These are phyloP conservation scores for Siderastrea siderea DNA, from an alignment of 92 coral and sea anemone species.

Conservation along the genomic window DNA sequence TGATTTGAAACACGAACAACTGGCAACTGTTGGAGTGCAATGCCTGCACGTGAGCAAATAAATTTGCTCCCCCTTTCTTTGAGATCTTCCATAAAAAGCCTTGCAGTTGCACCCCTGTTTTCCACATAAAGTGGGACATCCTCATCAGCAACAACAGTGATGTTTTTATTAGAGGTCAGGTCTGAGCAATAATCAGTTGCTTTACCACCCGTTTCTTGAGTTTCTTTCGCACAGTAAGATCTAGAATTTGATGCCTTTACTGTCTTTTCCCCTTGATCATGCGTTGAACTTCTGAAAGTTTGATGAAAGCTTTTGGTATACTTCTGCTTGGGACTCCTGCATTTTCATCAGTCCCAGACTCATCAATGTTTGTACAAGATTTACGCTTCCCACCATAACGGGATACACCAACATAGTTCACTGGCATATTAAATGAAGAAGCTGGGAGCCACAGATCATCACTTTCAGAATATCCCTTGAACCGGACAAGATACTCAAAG, in stretches of 20 bases:
- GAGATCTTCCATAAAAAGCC: conserved; percentile 17
- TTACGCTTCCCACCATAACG: conserved; percentile 32
- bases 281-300: background rate
- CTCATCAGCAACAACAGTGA: conserved; percentile 26
- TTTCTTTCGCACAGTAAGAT: no score
- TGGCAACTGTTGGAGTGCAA: conserved; percentile 20
- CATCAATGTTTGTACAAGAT: background rate
- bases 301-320: background rate
- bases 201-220: no score
- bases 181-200: background rate
- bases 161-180: background rate
- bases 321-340: background rate
- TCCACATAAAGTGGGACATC: conserved; percentile 26
- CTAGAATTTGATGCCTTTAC: background rate
- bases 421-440: conserved; percentile 32
- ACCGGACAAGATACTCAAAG: conserved; percentile 42
- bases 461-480: conserved; percentile 37
- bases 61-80: conserved; percentile 31
- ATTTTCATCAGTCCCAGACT: background rate
- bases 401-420: conserved; percentile 12
- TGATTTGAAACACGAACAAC: conserved; percentile 10
- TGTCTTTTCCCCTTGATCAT: background rate
- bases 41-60: conserved; percentile 32
- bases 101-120: background rate
- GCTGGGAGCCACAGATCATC: conserved; percentile 57